phyloP scores from a whole-genome alignment of 2,797 vertebrate species.

The Gymnopithys bicolor region DNA sequence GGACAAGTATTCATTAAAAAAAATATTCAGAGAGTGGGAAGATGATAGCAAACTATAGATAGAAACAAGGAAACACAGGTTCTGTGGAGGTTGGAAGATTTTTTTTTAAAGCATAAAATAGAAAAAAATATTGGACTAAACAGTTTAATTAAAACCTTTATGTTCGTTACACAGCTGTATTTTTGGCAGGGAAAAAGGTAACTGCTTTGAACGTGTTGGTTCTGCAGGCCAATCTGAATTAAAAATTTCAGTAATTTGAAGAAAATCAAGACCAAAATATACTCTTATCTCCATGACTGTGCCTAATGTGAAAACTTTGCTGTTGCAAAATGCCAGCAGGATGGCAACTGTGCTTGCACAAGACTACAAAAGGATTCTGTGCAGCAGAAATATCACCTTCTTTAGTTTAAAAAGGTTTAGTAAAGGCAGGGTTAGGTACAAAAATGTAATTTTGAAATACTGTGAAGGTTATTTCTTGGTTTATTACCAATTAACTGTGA shows the following conservation, averaged over 20 bases:
- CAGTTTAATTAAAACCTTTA: not conserved
- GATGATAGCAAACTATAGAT: not conserved
- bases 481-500: conserved; percentile 19
- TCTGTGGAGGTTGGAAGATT: not conserved
- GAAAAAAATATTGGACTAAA: not conserved
- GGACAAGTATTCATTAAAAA: not conserved
- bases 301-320: conserved; percentile 55
- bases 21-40: not conserved
- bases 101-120: not conserved
- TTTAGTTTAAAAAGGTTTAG: not conserved
- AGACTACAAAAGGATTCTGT: conserved; percentile 8
- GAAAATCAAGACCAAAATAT: conserved; percentile 41
- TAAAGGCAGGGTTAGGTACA: not conserved
- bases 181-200: not conserved
- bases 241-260: conserved; percentile 17
- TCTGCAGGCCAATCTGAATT: conserved; percentile 4
- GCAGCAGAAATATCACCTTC: not conserved
- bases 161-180: not conserved
- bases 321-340: conserved; percentile 42
- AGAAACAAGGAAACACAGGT: conserved; percentile 18
- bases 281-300: conserved; percentile 39
- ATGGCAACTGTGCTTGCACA: conserved; percentile 23
- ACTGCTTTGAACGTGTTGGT: not conserved
- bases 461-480: not conserved
- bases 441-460: not conserved